Evolutionary conservation across 2,113 vertebrate genomes (phyloP), one percentile per base, ranked within the genome.

Genomic region (Monopterus albus): DNA sequence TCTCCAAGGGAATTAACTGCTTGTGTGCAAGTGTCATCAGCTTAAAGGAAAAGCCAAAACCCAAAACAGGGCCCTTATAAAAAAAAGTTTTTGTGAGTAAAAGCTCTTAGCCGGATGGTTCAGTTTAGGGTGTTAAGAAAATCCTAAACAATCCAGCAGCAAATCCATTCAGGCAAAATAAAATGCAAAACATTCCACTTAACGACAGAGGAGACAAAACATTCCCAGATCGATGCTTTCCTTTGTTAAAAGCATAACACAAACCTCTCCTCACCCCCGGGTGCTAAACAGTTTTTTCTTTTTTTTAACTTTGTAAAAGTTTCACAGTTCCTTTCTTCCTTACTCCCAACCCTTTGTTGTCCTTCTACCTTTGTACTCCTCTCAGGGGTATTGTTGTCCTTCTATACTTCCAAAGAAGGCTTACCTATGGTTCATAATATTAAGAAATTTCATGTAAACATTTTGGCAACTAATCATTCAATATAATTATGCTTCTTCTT

Each of bases 1-100:
- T 72, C 88, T 72, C 78, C 35, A 51, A 0, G 86, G 82, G 86
- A 85, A 74, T 72, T 55, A 66, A 69, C 53, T 56, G 67, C 29
- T 25, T 21, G 52, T 69, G 53, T 70, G n/a, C 23, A 59, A 73
- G 51, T 76, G 78, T 75, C 63, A 70, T 53, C 40, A 13, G 76
- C 59, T 84, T 65, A 62, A 51, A 78, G 59, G 51, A 29, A 85
- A 67, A 63, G 43, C 25, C 50, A 50, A 88, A 86, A 78, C 68
- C 40, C 49, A 51, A 72, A 75, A 33, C 58, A 63, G 6, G 14
- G 12, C 56, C 20, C 45, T 49, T 46, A 59, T 57, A 71, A 29
- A 49, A 53, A 59, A 53, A 58, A 10, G 43, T 70, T 28, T 74
- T 4, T 11, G 15, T 10, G 21, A 29, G 61, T 55, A 74, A 75